Conservation (phyloP, 1,140 invertebrate species). For the Hylaeus volcanicus region DNA sequence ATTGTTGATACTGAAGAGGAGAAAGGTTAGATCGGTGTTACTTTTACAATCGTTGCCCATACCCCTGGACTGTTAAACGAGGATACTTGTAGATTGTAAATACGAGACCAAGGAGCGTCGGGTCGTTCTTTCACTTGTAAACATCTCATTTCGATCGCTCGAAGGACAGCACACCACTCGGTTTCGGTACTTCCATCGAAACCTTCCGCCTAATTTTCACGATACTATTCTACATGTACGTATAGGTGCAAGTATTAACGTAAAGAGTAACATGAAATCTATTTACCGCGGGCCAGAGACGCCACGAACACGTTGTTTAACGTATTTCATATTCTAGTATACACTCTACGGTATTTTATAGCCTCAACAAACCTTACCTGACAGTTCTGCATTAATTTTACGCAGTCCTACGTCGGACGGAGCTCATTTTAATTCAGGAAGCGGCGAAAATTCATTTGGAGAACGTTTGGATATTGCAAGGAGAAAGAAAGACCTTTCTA, state of each 20-base stretch:
- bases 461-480: no score
- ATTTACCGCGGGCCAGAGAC: slow-evolving; percentile 21
- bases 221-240: slow-evolving; percentile 40
- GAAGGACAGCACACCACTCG: slow-evolving; percentile 4
- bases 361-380: slow-evolving; percentile 34
- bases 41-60: slow-evolving; percentile 50
- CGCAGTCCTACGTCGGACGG: neutral
- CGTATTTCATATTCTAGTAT: slow-evolving; percentile 47
- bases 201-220: slow-evolving; percentile 55
- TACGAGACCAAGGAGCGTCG: slow-evolving; percentile 60
- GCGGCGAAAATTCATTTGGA: neutral
- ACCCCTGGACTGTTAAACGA: slow-evolving; percentile 37
- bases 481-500: no score
- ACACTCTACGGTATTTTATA: slow-evolving; percentile 36
- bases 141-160: slow-evolving; percentile 27
- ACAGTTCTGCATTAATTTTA: neutral
- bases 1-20: slow-evolving; percentile 52
- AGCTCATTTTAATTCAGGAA: slow-evolving; percentile 11
- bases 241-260: slow-evolving; percentile 31
- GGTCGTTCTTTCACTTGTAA: slow-evolving; percentile 26
- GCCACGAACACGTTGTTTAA: slow-evolving; percentile 35
- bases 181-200: slow-evolving; percentile 43
- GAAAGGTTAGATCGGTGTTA: slow-evolving; percentile 48
- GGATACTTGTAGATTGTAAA: slow-evolving; percentile 53
- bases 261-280: slow-evolving; percentile 23